phyloP scores from a whole-genome alignment of 1,140 invertebrate genomes.

The Lepidurus apus region DNA sequence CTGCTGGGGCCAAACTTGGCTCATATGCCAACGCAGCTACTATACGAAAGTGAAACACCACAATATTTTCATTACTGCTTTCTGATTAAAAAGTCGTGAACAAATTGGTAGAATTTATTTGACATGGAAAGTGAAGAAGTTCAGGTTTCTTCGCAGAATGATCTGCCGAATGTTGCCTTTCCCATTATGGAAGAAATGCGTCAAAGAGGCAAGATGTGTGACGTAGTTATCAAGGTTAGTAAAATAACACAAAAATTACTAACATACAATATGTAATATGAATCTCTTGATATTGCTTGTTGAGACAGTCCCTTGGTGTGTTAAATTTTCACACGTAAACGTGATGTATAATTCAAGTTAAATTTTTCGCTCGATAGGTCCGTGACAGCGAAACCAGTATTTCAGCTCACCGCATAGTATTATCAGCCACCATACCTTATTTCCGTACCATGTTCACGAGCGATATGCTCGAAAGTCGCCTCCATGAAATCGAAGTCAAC shows the following conservation, averaged over 20 bases:
- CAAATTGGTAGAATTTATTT: no score
- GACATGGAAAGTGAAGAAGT: conserved; percentile 33
- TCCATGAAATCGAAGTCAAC: conserved; percentile 74
- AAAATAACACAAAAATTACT: background rate
- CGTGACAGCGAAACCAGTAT: conserved; percentile 62
- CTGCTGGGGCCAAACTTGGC: background rate
- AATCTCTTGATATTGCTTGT: background rate
- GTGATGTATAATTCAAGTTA: conserved; percentile 19
- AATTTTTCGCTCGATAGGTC: conserved; percentile 51
- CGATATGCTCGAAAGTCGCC: conserved; percentile 79
- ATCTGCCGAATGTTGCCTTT: conserved; percentile 65
- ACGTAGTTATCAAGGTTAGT: conserved; percentile 74
- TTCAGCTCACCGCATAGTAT: conserved; percentile 74
- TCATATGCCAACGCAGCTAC: background rate
- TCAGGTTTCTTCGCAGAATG: conserved; percentile 58
- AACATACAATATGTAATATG: background rate
- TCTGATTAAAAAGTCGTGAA: no score
- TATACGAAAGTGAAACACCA: background rate
- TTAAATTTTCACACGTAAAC: no score
- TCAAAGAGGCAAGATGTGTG: conserved; percentile 74
- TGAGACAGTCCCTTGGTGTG: no score
- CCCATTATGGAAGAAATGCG: conserved; percentile 76
- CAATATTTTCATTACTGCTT: background rate
- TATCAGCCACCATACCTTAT: conserved; percentile 83
- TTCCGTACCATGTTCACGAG: conserved; percentile 88